phyloP scores from a whole-genome alignment of 2,113 vertebrate species.

The Pelecanus crispus region DNA sequence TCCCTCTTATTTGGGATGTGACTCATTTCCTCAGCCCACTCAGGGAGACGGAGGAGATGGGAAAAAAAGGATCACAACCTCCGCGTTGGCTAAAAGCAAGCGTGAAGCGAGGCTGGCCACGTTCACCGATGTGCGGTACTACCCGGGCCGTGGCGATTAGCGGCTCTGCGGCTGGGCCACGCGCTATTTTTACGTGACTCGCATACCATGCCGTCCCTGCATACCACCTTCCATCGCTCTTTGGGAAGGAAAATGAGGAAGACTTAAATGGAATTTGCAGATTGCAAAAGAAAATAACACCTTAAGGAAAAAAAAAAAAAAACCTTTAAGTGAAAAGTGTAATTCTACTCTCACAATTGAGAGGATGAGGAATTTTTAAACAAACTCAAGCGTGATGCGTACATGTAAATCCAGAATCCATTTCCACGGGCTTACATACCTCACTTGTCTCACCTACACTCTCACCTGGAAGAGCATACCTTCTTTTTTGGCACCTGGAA shows the following conservation, averaged over 20 bases:
- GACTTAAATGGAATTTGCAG: neutral
- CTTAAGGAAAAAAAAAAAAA: neutral
- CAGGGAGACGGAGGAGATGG: neutral
- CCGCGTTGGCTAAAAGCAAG: neutral
- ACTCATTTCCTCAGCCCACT: conserved; percentile 29
- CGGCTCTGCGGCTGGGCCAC: neutral
- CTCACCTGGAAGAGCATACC: neutral
- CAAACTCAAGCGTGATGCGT: neutral
- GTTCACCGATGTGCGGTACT: fast-evolving
- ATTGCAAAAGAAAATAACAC: neutral
- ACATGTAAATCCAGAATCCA: neutral
- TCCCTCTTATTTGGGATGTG: neutral
- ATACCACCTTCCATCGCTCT: fast-evolving
- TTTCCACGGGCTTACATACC: neutral
- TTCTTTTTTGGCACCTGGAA: neutral
- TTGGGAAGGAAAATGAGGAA: neutral
- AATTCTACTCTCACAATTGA: neutral
- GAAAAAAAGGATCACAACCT: neutral
- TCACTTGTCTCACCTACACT: neutral
- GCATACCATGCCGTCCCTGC: fast-evolving
- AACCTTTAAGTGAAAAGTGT: neutral
- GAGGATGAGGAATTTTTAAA: neutral
- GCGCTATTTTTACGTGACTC: fast-evolving
- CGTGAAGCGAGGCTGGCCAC: neutral
- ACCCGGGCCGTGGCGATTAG: neutral